A percentile compares a stretch with the other conserved stretches of the same genome.
Evolutionary conservation across 2,113 vertebrate species (phyloP).

Genomic region (Lepisosteus osseus): DNA sequence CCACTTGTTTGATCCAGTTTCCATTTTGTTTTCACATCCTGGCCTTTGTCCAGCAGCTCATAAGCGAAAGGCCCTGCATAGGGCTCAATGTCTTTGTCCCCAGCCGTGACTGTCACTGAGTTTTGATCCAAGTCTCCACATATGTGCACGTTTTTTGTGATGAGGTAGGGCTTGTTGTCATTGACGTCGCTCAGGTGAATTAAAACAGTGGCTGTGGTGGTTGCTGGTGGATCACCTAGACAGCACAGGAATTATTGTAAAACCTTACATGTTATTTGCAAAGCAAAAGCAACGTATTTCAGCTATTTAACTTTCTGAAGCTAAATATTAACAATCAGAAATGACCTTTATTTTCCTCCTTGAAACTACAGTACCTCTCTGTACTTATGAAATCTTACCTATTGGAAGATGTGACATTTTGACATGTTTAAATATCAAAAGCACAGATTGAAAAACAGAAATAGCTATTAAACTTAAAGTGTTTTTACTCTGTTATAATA

Average conservation of each 20-base stretch:
- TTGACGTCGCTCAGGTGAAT: constrained; percentile 67
- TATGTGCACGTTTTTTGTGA: constrained; percentile 28
- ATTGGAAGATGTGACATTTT: too few relatives aligned
- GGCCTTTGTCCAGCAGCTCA: constrained; percentile 38
- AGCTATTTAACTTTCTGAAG: too few relatives aligned
- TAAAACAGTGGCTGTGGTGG: constrained; percentile 55
- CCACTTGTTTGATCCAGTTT: constrained; percentile 53
- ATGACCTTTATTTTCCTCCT: too few relatives aligned
- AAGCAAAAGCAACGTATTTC: neutral
- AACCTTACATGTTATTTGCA: too few relatives aligned
- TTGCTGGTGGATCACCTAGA: constrained; percentile 60
- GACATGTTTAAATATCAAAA: too few relatives aligned
- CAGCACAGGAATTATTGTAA: neutral
- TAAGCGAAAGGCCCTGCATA: constrained; percentile 65
- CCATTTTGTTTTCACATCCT: constrained; percentile 49
- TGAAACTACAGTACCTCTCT: too few relatives aligned
- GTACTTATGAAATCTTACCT: too few relatives aligned
- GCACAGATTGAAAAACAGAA: too few relatives aligned
- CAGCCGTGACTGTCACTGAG: constrained; percentile 40
- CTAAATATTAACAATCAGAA: too few relatives aligned
- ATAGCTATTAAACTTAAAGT: too few relatives aligned
- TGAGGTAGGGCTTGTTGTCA: constrained; percentile 58
- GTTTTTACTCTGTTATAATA: too few relatives aligned
- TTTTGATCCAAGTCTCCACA: constrained; percentile 47
- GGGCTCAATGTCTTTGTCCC: constrained; percentile 52